Evolutionary conservation across 2,888 invertebrate genomes (phyloP), one percentile per base, ranked within the genome.

Genomic region (Trichogramma evanescens): DNA sequence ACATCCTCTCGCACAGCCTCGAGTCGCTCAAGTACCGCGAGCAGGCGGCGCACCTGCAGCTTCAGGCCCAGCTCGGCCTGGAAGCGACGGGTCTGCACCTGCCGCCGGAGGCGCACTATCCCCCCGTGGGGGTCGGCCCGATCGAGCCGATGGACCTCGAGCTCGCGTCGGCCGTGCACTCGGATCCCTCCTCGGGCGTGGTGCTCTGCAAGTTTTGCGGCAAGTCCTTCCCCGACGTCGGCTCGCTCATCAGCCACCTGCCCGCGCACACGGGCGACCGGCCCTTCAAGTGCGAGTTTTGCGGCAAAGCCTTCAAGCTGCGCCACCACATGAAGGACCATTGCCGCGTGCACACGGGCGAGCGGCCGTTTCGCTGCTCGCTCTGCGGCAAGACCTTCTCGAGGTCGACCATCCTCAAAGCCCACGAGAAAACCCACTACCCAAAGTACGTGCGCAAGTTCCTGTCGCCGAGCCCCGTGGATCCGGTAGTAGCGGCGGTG

Each of bases 281-380:
- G 74, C 93, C 93, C 62, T 93, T 93, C 81, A 93, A 92, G 81
- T 93, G 93, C 83, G 93, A 93, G 80, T 93, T 92, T 82, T 93
- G 93, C 80, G 93, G 93, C 67, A 93, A 93, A 81, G 93, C 93
- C 70, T 93, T 93, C 83, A 93, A 93, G 79, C 82, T 93, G 74
- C 84, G 93, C 66, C 93, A 93, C 79, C 93, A 93, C 82, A 93
- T 93, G 93, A 93, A 93, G 81, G 93, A 93, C 82, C 93, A 93
- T 78, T 93, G 92, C 82, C 87, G 93, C 74, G 93, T 93, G 66
- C 93, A 93, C 79, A 93, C 93, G 70, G 93, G 93, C 69, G 93
- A 93, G 79, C 83, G 93, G 69, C 93, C 93, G 52, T 93, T 93
- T 82, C 86, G 92, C 71, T 93, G 93, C 80, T 86, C 88, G 65